Conservation (phyloP, 2,797 vertebrate genomes). For the Rhadinocentrus ornatus region DNA sequence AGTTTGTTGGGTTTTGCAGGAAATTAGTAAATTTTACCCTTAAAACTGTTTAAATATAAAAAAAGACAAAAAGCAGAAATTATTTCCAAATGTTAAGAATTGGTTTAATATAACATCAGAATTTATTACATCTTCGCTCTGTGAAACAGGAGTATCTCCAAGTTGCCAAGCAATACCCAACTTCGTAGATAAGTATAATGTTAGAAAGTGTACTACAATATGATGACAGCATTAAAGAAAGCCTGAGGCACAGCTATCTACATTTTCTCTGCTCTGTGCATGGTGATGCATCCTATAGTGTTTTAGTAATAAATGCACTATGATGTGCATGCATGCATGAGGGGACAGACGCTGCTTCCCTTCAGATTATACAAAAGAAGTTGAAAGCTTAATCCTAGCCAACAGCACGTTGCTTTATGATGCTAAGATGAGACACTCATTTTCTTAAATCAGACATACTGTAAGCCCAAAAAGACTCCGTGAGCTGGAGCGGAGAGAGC, state of each 20-base stretch:
- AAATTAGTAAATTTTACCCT: not conserved
- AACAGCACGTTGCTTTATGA: slow-evolving; percentile 59
- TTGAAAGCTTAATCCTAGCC: slow-evolving; percentile 63
- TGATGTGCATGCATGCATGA: slow-evolving; percentile 69
- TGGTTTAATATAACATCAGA: slow-evolving; percentile 20
- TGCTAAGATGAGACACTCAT: slow-evolving; percentile 52
- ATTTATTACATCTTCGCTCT: slow-evolving; percentile 37
- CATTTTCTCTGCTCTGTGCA: slow-evolving; percentile 54
- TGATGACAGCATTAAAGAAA: slow-evolving; percentile 52
- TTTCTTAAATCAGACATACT: slow-evolving; percentile 61
- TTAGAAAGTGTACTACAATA: slow-evolving; percentile 47
- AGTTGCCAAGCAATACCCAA: slow-evolving; percentile 47
- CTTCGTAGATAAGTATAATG: slow-evolving; percentile 35
- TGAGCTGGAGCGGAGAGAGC: slow-evolving; percentile 25
- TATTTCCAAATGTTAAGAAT: not conserved
- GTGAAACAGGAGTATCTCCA: slow-evolving; percentile 39
- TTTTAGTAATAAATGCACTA: slow-evolving; percentile 74
- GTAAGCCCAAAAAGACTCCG: slow-evolving; percentile 28
- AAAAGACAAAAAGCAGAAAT: not conserved
- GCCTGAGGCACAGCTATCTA: slow-evolving; percentile 50
- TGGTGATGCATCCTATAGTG: slow-evolving; percentile 66
- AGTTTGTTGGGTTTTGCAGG: not conserved
- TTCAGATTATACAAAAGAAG: slow-evolving; percentile 69
- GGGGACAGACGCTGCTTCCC: slow-evolving; percentile 52
- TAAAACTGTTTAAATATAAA: not conserved